phyloP scores from a whole-genome alignment of 2,888 invertebrate species.

The Camptogramma bilineatum region DNA sequence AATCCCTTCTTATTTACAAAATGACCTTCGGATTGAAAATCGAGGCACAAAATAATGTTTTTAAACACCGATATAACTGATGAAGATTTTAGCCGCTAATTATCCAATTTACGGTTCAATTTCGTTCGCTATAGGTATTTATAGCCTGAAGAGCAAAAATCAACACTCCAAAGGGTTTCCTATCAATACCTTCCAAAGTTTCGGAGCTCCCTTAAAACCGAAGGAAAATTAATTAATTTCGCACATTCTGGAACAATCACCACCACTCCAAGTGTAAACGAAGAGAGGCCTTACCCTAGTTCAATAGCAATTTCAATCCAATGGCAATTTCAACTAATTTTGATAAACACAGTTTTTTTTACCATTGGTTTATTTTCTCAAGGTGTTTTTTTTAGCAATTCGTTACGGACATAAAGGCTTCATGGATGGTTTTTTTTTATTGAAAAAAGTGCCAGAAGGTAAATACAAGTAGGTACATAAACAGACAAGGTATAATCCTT shows the following conservation, averaged over 20 bases:
- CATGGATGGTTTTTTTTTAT: no score
- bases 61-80: no score
- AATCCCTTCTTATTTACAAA: no score
- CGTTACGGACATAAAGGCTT: no score
- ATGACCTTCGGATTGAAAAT: no score
- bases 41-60: no score
- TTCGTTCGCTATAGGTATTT: background rate
- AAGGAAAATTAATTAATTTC: conserved; percentile 38
- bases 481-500: no score
- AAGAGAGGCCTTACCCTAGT: conserved; percentile 1
- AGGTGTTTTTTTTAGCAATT: no score
- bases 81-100: no score
- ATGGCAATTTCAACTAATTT: background rate
- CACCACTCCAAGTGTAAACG: conserved; percentile 29
- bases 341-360: background rate
- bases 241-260: conserved; percentile 27
- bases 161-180: conserved; percentile 21
- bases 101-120: background rate
- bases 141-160: conserved; percentile 8
- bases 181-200: conserved; percentile 16
- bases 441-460: no score
- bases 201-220: conserved; percentile 28
- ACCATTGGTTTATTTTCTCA: no score
- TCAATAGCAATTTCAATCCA: background rate
- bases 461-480: no score